Evolutionary conservation across 2,113 vertebrate species (phyloP).

Genomic region (Campylorhamphus procurvoides): DNA sequence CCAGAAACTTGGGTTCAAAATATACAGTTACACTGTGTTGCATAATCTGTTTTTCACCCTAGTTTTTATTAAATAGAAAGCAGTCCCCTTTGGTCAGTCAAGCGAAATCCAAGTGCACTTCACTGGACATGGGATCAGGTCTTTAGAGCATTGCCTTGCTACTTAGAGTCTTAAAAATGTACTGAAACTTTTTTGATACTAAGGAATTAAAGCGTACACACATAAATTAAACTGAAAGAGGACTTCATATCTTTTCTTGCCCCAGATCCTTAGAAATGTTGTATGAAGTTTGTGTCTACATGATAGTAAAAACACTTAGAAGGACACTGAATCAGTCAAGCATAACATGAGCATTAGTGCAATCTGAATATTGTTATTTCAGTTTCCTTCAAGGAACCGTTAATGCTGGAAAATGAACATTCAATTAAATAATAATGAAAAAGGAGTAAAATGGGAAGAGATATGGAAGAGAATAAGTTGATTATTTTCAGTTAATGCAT

Average conservation of each 20-base stretch:
- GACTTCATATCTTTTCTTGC: not conserved
- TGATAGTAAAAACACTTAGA: not conserved
- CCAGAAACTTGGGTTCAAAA: not conserved
- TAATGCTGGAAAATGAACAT: constrained; percentile 32
- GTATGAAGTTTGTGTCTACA: not conserved
- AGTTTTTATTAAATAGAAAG: not conserved
- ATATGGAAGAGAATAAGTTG: not conserved
- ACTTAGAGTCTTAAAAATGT: not conserved
- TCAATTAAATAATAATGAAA: not conserved
- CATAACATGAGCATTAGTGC: not conserved
- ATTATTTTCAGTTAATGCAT: not conserved
- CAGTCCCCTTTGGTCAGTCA: not conserved
- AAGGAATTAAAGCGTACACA: not conserved
- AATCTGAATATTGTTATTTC: not conserved
- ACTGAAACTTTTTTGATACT: not conserved
- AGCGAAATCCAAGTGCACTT: not conserved
- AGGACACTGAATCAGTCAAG: not conserved
- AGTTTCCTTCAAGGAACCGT: not conserved
- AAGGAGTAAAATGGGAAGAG: not conserved
- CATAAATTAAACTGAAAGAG: not conserved
- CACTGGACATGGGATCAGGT: not conserved
- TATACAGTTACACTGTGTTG: not conserved
- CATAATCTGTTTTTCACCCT: not conserved
- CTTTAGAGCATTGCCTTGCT: not conserved
- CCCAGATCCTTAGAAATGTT: not conserved